Conservation (phyloP, 1,140 invertebrate species). For the Drosophila willistoni region DNA sequence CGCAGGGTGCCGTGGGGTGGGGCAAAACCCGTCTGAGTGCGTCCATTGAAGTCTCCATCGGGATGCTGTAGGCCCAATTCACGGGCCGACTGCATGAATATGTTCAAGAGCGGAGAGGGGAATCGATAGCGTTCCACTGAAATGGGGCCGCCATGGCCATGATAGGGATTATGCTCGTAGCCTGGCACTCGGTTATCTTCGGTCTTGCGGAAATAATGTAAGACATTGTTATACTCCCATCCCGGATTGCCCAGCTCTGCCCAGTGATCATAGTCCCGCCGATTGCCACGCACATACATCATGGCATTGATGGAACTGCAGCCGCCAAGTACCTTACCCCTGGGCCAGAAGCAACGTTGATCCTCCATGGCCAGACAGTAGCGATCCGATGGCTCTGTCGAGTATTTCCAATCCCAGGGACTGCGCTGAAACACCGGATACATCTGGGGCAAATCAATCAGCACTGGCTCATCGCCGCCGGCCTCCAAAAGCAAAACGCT, state of each 20-base stretch:
- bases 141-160: slow-evolving; percentile 88
- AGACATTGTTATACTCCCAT: slow-evolving; percentile 90
- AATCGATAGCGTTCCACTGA: slow-evolving; percentile 87
- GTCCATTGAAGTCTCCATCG: slow-evolving; percentile 90
- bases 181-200: slow-evolving; percentile 88
- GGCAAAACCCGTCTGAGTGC: slow-evolving; percentile 89
- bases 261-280: slow-evolving; percentile 93
- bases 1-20: slow-evolving; percentile 90
- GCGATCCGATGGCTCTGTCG: slow-evolving; percentile 87
- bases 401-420: slow-evolving; percentile 91
- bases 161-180: slow-evolving; percentile 84
- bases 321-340: slow-evolving; percentile 92
- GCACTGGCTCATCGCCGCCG: slow-evolving; percentile 89
- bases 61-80: slow-evolving; percentile 84
- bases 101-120: slow-evolving; percentile 86
- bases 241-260: slow-evolving; percentile 87
- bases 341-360: slow-evolving; percentile 88
- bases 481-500: slow-evolving; percentile 92
- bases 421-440: slow-evolving; percentile 90
- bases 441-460: slow-evolving; percentile 89
- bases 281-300: slow-evolving; percentile 94
- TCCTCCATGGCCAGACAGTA: slow-evolving; percentile 88
- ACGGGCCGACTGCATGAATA: slow-evolving; percentile 88
- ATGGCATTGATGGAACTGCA: slow-evolving; percentile 94
- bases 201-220: slow-evolving; percentile 92